Evolutionary conservation across 1,140 invertebrate genomes (phyloP), one percentile per base, ranked within the genome.

Genomic region (Trachymyrmex cornetzi): DNA sequence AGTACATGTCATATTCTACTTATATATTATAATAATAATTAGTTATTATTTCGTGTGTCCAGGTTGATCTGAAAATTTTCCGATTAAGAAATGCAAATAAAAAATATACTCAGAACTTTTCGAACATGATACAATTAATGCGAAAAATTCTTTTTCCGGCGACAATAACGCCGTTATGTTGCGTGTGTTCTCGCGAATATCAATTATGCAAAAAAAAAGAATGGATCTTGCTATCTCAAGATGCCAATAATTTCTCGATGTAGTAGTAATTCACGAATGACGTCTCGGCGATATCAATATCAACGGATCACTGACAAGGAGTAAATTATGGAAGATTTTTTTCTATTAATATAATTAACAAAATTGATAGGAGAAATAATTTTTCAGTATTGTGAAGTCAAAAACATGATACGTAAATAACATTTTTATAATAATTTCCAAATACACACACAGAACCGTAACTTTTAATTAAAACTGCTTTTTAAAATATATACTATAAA

Each of bases 181-280:
- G 27, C 77, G 44, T 44, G 55, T 80, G 77, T 80, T 80, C 77
- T 80, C 63, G 77, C 44, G 61, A 80, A 80, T 79, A 67, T 34
- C 48, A 77, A 44, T 66, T 38, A 66, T 16, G 27, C 48, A 72
- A 34, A 66, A 30, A 30, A 55, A n/a, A 55, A 55, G n/a, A 57
- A 57, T 22, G 14, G 63, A 79, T 53, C 7, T 34, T 67, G 6
- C 2, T 24, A 50, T 44, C n/a, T 22, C 44, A 27, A 77, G 34
- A 80, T 80, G 1, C 6, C 24, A 79, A 66, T 34, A 80, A 80
- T 53, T 53, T 63, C 0, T 44, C 38, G 14, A 22, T 53, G 11
- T 53, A 77, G 2, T 44, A 77, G 53, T 55, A 50, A 66, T 34
- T 38, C 11, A 19, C 3, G 11, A n/a, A 53, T n/a, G 11, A 27